These are phyloP conservation scores for Anabas testudineus DNA, from an alignment of 2,797 vertebrate species.

Conservation along the genomic window DNA sequence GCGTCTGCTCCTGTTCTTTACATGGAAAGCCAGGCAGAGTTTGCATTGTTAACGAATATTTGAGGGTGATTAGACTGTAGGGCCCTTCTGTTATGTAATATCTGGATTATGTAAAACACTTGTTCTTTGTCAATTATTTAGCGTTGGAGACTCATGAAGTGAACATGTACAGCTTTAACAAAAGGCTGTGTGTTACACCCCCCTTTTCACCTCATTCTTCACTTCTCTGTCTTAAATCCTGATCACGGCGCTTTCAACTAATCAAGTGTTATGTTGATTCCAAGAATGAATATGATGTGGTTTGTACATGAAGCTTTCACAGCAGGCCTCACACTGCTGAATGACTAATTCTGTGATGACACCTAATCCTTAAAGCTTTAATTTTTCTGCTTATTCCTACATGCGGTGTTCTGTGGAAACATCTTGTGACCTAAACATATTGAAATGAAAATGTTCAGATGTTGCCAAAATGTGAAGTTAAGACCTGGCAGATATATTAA, in stretches of 20 bases:
- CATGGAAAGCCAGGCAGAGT: slow-evolving; percentile 30
- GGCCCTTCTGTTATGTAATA: slow-evolving; percentile 41
- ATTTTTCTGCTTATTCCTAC: slow-evolving; percentile 10
- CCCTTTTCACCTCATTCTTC: background rate
- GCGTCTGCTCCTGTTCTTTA: slow-evolving; percentile 43
- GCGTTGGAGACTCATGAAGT: slow-evolving; percentile 30
- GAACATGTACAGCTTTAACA: slow-evolving; percentile 25
- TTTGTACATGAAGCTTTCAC: slow-evolving; percentile 30
- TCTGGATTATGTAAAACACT: slow-evolving; percentile 70
- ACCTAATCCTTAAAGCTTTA: slow-evolving; percentile 53
- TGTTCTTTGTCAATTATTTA: slow-evolving; percentile 70
- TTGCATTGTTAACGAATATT: slow-evolving; percentile 64
- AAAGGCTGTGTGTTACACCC: slow-evolving; percentile 9
- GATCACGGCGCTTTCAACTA: slow-evolving; percentile 13
- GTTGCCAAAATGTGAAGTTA: slow-evolving; percentile 16
- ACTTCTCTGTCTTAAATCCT: slow-evolving; percentile 19
- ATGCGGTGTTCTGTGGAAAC: slow-evolving; percentile 1
- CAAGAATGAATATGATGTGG: slow-evolving; percentile 27
- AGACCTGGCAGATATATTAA: slow-evolving; percentile 3
- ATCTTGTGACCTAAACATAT: slow-evolving; percentile 4
- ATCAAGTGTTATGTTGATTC: slow-evolving; percentile 31
- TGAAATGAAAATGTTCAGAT: slow-evolving; percentile 12
- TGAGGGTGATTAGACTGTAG: slow-evolving; percentile 58
- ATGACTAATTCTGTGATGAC: slow-evolving; percentile 50
- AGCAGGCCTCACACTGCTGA: background rate